Base-by-base conservation (phyloP, 2,113 vertebrate species). In the Nicator chloris region DNA sequence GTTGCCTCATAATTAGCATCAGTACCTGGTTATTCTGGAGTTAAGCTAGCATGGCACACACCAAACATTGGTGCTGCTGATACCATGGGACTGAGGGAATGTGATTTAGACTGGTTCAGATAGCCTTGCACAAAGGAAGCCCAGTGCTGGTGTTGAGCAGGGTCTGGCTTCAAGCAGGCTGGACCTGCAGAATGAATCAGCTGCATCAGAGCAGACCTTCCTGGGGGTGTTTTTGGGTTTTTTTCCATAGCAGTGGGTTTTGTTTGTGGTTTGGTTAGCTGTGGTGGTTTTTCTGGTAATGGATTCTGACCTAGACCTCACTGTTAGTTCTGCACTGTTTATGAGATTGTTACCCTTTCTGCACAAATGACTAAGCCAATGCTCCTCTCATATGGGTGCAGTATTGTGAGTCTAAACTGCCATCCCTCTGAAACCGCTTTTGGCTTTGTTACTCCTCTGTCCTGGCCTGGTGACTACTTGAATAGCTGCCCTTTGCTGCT, bases 91-190 rank as follows among this genome's bases (percentile, higher is more conserved):
- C 21, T 30, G 2, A 10, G 3, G 20, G 31, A 6, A 13, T 82
- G 33, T 0, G 0, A 18, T 47, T 23, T 56, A 47, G 40, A 17
- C 39, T 9, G 9, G 19, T 53, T 57, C 16, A 30, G 21, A 35
- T 11, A 47, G 11, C 21, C 51, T n/a, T 56, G n/a, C 51, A 44
- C 21, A n/a, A 61, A 44, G 40, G 28, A 28, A 71, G 8, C 47
- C 61, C n/a, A 12, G 28, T 3, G 8, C 37, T 82, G 42, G 16
- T 82, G 61, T 42, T 85, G 56, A 59, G 61, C 65, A 44, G 70
- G 16, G 15, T 40, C 26, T 72, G 10, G 10, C 7, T 42, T 82
- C 4, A 9, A 39, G 23, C 31, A 66, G 70, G 19, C 65, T 78
- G 51, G 65, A 40, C 47, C n/a, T 66, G 61, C 26, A 71, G 79